phyloP scores from a whole-genome alignment of 2,888 invertebrate genomes.

The Cheilosia urbana region DNA sequence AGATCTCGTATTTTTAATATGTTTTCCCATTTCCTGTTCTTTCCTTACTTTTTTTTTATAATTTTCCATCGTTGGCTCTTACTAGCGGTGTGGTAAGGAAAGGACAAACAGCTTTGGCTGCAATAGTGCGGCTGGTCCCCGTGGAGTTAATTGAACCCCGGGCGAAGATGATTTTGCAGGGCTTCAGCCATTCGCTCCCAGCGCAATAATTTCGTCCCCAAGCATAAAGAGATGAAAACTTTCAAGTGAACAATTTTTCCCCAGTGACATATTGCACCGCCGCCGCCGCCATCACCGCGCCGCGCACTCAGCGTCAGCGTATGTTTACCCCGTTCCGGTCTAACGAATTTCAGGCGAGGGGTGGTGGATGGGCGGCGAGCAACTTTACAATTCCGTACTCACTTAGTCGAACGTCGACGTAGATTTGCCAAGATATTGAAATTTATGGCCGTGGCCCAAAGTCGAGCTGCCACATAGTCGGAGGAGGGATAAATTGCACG shows the following conservation, averaged over 20 bases:
- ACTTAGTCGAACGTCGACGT: constrained; percentile 74
- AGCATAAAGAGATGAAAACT: constrained; percentile 74
- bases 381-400: constrained; percentile 69
- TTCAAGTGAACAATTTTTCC: constrained; percentile 76
- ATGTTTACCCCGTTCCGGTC: not conserved
- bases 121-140: constrained; percentile 59
- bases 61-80: not conserved
- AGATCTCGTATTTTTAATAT: constrained; percentile 65
- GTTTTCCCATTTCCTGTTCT: constrained; percentile 40
- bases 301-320: constrained; percentile 60
- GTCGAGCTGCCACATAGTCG: not conserved
- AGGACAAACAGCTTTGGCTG: constrained; percentile 61
- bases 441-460: constrained; percentile 64
- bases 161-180: constrained; percentile 52
- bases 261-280: constrained; percentile 74
- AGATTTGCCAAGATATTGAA: constrained; percentile 74
- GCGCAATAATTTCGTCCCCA: constrained; percentile 70
- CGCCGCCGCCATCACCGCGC: constrained; percentile 30
- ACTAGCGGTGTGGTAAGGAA: not conserved
- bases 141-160: constrained; percentile 49
- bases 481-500: constrained; percentile 32
- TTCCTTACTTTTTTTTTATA: constrained; percentile 9
- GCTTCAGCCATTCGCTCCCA: constrained; percentile 47
- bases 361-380: constrained; percentile 5
- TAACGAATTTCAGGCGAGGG: constrained; percentile 50